Evolutionary conservation across 2,113 vertebrate genomes (phyloP).

Genomic region (Callopanchax toddi): DNA sequence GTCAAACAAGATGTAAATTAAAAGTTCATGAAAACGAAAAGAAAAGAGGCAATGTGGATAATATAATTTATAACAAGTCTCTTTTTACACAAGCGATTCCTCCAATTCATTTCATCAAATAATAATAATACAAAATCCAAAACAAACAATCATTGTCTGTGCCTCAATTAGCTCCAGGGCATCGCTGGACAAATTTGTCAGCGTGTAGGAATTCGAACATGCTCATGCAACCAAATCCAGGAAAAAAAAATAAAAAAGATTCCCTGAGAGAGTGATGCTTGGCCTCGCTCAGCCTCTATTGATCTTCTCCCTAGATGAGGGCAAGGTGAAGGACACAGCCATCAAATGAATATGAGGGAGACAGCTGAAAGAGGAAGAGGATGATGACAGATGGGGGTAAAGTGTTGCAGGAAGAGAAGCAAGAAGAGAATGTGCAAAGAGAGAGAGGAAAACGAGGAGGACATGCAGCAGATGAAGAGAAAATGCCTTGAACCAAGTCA

Average conservation of each 20-base stretch:
- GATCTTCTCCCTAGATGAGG: constrained; percentile 55
- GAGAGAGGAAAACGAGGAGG: not conserved
- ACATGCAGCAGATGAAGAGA: constrained; percentile 1
- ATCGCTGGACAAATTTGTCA: constrained; percentile 5
- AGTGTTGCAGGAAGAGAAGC: constrained; percentile 25
- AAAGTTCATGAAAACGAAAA: constrained; percentile 10
- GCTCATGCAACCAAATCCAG: constrained; percentile 34
- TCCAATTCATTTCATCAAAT: not conserved
- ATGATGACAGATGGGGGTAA: constrained; percentile 46
- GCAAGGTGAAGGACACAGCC: constrained; percentile 58
- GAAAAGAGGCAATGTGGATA: not conserved
- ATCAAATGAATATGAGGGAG: constrained; percentile 46
- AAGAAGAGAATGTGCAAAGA: constrained; percentile 12
- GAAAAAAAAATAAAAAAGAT: constrained; percentile 24
- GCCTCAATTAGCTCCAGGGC: constrained; percentile 6
- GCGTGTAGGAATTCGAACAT: constrained; percentile 11
- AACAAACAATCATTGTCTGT: not conserved
- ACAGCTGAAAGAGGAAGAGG: constrained; percentile 25
- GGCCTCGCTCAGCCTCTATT: constrained; percentile 55
- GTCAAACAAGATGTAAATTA: constrained; percentile 11
- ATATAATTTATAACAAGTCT: not conserved
- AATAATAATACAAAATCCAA: not conserved
- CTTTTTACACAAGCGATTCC: constrained; percentile 7
- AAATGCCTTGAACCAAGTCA: not conserved
- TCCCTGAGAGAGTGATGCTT: constrained; percentile 39